Evolutionary conservation across 2,888 invertebrate species (phyloP).

Genomic region (Bruchidius siliquastri): DNA sequence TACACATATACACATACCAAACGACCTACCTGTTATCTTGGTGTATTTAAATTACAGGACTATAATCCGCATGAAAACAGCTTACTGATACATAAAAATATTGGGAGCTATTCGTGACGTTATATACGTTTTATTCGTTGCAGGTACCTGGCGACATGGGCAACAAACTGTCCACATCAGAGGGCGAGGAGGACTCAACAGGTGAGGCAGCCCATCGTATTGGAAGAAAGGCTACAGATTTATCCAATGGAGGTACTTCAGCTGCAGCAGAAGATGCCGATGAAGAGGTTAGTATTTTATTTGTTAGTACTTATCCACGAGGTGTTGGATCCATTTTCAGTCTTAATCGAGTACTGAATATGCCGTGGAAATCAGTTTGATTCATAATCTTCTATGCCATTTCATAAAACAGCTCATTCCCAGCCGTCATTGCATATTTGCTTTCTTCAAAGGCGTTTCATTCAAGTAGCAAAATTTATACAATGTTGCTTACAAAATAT

Average conservation of each 20-base stretch:
- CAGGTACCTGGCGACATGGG: slow-evolving; percentile 54
- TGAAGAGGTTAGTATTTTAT: slow-evolving; percentile 53
- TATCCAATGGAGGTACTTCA: slow-evolving; percentile 50
- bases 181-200: slow-evolving; percentile 46
- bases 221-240: slow-evolving; percentile 26
- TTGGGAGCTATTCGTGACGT: neutral
- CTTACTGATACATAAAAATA: neutral
- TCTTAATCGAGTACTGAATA: no score
- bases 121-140: slow-evolving; percentile 20
- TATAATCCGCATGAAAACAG: neutral
- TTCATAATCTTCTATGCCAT: no score
- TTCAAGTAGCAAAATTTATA: no score
- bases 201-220: slow-evolving; percentile 33
- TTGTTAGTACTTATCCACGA: no score
- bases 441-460: no score
- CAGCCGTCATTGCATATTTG: no score
- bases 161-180: slow-evolving; percentile 50
- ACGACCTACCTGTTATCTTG: neutral
- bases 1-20: neutral
- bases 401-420: no score
- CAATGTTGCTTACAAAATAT: no score
- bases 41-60: neutral
- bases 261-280: slow-evolving; percentile 64
- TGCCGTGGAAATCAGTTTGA: no score
- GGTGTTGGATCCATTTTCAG: no score